Evolutionary conservation across 2,888 invertebrate species (phyloP), one percentile per base, ranked within the genome.

Genomic region (Polymixis flavicincta): DNA sequence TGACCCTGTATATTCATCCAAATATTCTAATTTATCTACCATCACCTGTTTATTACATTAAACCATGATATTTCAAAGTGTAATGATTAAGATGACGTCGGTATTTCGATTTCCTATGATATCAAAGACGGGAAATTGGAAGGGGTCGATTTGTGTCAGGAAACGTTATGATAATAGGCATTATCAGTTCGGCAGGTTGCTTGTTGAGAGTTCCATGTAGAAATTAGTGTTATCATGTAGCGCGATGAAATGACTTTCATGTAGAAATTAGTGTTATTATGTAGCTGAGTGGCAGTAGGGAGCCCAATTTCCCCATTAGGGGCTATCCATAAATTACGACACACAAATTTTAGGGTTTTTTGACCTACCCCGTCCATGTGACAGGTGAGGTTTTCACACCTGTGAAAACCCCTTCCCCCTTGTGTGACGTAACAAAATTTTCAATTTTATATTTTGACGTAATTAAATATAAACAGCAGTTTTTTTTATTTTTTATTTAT

Each of bases 81-180:
- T 61, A 50, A 50, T 48, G 61, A 71, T 73, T 77, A 74, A 85
- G 80, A 85, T 76, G 81, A 65, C 77, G 70, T 74, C 66, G 77
- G 78, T 87, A 80, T 84, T 88, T 87, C 85, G 82, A 88, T 89
- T 90, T 88, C 88, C 90, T 77, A 67, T 82, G 75, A 87, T 85
- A 87, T 85, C 25, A 76, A 80, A 68, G 71, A 75, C 67, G 81
- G 90, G 90, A 90, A 91, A 91, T 90, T 91, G 88, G 83, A 76
- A 84, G 70, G 65, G 69, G 78, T 78, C 82, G 78, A 83, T 88
- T 89, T 89, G 86, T 80, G 69, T 80, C 77, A 80, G 77, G 78
- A 85, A 88, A 88, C 75, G 76, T 89, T 84, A 83, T 87, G 79
- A 84, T 88, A 88, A 89, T 87, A 84, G 83, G 73, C 83, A 85